Percentiles rank a stretch among this genome's conserved stretches.
Evolutionary conservation across 2,797 vertebrate genomes (phyloP).

Genomic region (Coregonus ussuriensis): DNA sequence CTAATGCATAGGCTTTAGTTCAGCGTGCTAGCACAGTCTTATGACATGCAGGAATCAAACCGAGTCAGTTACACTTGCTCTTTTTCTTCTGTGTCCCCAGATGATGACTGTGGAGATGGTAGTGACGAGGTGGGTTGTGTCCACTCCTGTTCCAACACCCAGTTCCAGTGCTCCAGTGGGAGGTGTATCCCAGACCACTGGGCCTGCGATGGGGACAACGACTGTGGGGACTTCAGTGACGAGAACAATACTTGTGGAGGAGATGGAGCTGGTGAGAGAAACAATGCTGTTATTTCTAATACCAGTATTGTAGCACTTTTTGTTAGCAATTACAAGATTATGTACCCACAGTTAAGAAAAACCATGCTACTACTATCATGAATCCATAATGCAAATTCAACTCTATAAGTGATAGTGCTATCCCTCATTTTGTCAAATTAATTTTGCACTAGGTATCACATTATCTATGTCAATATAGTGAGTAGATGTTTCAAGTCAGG

Average conservation of each 20-base stretch:
- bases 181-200: slow-evolving; percentile 92
- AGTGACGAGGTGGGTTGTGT: slow-evolving; percentile 89
- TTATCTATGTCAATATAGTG: no score
- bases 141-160: slow-evolving; percentile 84
- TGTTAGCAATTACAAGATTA: no score
- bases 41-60: neutral
- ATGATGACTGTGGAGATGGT: slow-evolving; percentile 94
- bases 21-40: no score
- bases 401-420: no score
- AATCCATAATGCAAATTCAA: no score
- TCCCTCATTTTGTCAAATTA: no score
- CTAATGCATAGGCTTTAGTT: neutral
- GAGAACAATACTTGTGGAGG: slow-evolving; percentile 88
- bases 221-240: slow-evolving; percentile 96
- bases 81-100: slow-evolving; percentile 63
- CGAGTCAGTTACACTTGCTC: neutral
- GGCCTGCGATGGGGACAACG: slow-evolving; percentile 95
- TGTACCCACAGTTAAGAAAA: no score
- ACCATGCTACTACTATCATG: no score
- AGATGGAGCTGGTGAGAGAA: slow-evolving; percentile 69
- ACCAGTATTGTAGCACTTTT: no score
- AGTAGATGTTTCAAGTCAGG: no score
- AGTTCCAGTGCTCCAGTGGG: slow-evolving; percentile 90
- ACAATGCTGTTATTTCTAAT: no score
- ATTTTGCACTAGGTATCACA: no score